Evolutionary conservation across 1,140 invertebrate species (phyloP), one percentile per base, ranked within the genome.

Genomic region (Brachionus koreanus): DNA sequence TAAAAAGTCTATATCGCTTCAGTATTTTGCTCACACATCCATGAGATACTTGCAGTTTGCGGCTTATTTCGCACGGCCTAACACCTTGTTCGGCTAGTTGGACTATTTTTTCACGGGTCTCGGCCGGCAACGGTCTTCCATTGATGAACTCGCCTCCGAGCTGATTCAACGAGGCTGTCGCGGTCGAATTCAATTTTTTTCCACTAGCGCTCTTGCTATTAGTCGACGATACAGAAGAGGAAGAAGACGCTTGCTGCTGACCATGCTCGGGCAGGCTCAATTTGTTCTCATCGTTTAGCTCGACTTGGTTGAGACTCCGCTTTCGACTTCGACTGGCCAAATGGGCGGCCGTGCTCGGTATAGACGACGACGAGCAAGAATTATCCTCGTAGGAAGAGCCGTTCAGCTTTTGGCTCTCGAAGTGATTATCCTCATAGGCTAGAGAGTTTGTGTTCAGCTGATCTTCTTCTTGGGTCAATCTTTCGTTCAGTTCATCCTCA

Each of bases 81-180:
- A 95, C 94, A 74, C 95, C 95, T 9, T 94, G 94, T 88, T 97
- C 94, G 37, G 95, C 95, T 85, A 97, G 90, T 89, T 97, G 95
- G 65, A 97, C 95, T 85, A 97, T 97, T 90, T 94, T 94, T 89
- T 97, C 94, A 75, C 96, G 90, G 52, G 95, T 97, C 67, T 93
- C 93, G 89, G 98, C 95, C 13, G 96, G 96, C 85, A 98, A 91
- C 57, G 97, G 97, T 85, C 97, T 91, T 61, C 96, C 97, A 88
- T 96, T 96, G 86, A 98, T 95, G 91, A 97, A 98, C 76, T 96
- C 95, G 84, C 97, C 97, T 84, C 97, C 96, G 86, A 98, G 91
- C 91, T 98, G 97, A 91, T 98, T 98, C 86, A 98, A 82, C 33
- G 79, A 82, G 23, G 79, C 79, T 5, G 76, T 65, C 4, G 76